Percentiles rank a stretch among this genome's conserved stretches.
phyloP scores from a whole-genome alignment of 2,888 invertebrate genomes.

The Mythimna loreyi region DNA sequence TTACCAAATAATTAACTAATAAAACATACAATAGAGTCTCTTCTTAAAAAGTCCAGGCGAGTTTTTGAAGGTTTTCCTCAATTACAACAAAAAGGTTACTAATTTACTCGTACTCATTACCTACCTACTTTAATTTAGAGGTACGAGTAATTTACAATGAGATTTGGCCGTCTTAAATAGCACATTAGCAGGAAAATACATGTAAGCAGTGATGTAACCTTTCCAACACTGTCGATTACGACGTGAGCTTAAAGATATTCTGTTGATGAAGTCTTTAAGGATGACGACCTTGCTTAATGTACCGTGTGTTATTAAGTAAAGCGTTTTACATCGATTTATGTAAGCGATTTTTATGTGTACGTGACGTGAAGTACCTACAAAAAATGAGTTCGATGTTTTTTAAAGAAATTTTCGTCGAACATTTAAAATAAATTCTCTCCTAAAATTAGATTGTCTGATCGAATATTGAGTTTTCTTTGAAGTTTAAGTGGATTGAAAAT shows the following conservation, averaged over 20 bases:
- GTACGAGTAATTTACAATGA: background rate
- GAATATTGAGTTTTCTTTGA: constrained; percentile 29
- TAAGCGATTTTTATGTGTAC: constrained; percentile 44
- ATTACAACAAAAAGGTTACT: too few species aligned
- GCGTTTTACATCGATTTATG: constrained; percentile 57
- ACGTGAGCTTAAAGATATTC: constrained; percentile 57
- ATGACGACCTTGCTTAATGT: constrained; percentile 62
- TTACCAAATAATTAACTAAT: too few species aligned
- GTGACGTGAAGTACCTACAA: constrained; percentile 20
- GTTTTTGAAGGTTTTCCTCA: too few species aligned
- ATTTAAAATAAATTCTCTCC: constrained; percentile 25
- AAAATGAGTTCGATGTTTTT: constrained; percentile 27
- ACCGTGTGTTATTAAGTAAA: constrained; percentile 61
- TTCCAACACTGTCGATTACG: constrained; percentile 48
- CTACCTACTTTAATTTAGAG: background rate
- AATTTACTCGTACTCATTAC: too few species aligned
- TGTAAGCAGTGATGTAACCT: constrained; percentile 25
- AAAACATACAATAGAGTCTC: too few species aligned
- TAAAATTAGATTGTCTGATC: constrained; percentile 24
- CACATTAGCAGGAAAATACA: constrained; percentile 22
- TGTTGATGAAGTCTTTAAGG: constrained; percentile 59
- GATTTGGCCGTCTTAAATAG: background rate
- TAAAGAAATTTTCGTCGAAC: constrained; percentile 16
- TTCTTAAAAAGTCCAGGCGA: too few species aligned
- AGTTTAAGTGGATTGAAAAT: constrained; percentile 19